A percentile compares a stretch with the other conserved stretches of the same genome.
Evolutionary conservation across 2,113 vertebrate genomes (phyloP).

Genomic region (Mustela nigripes): DNA sequence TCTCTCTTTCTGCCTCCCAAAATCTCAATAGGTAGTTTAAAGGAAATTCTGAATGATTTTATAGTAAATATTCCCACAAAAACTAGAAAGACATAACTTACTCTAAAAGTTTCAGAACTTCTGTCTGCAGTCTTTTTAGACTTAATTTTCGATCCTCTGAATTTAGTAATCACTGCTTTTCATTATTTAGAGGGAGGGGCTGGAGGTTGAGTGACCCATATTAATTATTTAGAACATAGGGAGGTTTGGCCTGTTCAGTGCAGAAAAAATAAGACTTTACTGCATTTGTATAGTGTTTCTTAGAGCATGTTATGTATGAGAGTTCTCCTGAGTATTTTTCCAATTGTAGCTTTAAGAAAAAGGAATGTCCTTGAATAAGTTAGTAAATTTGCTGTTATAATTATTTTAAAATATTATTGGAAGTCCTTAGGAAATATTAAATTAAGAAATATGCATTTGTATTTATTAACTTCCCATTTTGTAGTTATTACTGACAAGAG

Average conservation of each 20-base stretch:
- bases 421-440: neutral
- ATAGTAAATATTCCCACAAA: neutral
- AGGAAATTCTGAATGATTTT: constrained; percentile 9
- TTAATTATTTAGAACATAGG: neutral
- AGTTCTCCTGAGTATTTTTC: neutral
- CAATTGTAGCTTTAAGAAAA: constrained; percentile 41
- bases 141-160: constrained; percentile 20
- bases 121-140: neutral
- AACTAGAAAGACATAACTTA: neutral
- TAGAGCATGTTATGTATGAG: neutral
- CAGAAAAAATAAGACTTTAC: neutral
- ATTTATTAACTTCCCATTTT: neutral
- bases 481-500: neutral
- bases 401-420: constrained; percentile 9
- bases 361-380: neutral
- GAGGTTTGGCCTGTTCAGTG: neutral
- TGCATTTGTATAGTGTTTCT: neutral
- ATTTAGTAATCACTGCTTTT: constrained; percentile 32
- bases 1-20: neutral
- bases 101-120: neutral
- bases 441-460: neutral
- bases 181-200: neutral
- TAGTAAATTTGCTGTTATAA: constrained; percentile 10
- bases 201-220: neutral
- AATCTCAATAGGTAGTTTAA: neutral